Evolutionary conservation across 1,140 invertebrate genomes (phyloP), one percentile per base, ranked within the genome.

Genomic region (Colletes latitarsis): DNA sequence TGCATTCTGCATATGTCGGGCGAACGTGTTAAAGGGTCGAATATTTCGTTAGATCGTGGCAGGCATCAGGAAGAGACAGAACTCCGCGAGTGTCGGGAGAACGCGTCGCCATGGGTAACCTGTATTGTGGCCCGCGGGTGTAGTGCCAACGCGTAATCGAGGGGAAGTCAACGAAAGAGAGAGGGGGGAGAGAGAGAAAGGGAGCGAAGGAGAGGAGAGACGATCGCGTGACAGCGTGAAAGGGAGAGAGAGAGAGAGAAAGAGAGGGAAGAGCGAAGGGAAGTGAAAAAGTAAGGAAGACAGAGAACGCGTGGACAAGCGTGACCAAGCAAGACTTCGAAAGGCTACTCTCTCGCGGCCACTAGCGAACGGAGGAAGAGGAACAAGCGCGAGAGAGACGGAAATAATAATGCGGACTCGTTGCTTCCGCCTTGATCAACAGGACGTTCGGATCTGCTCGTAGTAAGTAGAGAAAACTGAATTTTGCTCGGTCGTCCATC

Each of bases 81-180:
- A 6, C 53, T 41, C n/a, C 15, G 49, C 69, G 63, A 78, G 86
- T 80, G 79, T 74, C 30, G 67, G 67, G 55, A 70, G 52, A 78
- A 81, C 62, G 77, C 81, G 89, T 90, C 86, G 85, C 82, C 88
- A 90, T 91, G 90, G 90, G 89, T 88, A 89, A 82, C 81, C 67
- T 81, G 89, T 89, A 88, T 89, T 91, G 90, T 91, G 89, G 62
- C 72, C 69, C 75, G 86, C 77, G 85, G 81, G 82, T 91, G 85
- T 88, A 88, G 87, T 90, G 82, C 46, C 52, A 82, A 69, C 67
- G 67, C 64, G 72, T 60, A 64, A 78, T 76, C 55, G 57, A 55
- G 76, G 58, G 10, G 17, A 68, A 77, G 41, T 63, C 46, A n/a
- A n/a, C n/a, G 57, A 64, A 19, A 46, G n/a, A n/a, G 17, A 43